Evolutionary conservation across 2,888 invertebrate genomes (phyloP).

Genomic region (Aphidius colemani): DNA sequence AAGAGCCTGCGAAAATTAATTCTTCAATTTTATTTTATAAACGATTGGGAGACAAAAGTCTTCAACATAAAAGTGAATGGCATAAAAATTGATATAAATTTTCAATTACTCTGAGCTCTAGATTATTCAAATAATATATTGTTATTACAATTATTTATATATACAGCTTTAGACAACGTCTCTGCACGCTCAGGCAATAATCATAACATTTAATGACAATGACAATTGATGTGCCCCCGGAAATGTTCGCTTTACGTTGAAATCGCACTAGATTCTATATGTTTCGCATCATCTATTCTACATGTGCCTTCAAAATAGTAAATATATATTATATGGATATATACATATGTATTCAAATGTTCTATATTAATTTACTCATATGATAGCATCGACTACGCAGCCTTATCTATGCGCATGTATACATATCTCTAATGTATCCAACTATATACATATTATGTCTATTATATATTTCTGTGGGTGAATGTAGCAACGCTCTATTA

Average conservation of each 20-base stretch:
- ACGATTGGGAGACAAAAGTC: slow-evolving; percentile 16
- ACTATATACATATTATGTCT: slow-evolving; percentile 36
- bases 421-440: slow-evolving; percentile 26
- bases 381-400: slow-evolving; percentile 4
- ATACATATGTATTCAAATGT: slow-evolving; percentile 14
- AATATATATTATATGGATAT: slow-evolving; percentile 3
- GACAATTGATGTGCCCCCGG: slow-evolving; percentile 55
- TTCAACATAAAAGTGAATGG: neutral
- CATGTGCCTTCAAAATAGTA: slow-evolving; percentile 5
- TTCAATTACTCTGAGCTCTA: no score
- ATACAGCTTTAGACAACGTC: slow-evolving; percentile 2
- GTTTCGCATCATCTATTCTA: slow-evolving; percentile 35
- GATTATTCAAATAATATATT: no score
- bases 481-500: slow-evolving; percentile 36
- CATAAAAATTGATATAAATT: neutral
- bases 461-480: slow-evolving; percentile 12
- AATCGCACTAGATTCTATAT: slow-evolving; percentile 27
- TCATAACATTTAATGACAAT: slow-evolving; percentile 58
- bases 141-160: neutral
- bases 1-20: slow-evolving; percentile 34
- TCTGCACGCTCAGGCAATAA: slow-evolving; percentile 46
- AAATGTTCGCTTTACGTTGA: slow-evolving; percentile 48
- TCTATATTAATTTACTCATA: slow-evolving; percentile 1
- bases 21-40: slow-evolving; percentile 37
- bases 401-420: slow-evolving; percentile 11